Base-by-base conservation (phyloP, 2,888 invertebrate genomes). In the Pollenia labialis region DNA sequence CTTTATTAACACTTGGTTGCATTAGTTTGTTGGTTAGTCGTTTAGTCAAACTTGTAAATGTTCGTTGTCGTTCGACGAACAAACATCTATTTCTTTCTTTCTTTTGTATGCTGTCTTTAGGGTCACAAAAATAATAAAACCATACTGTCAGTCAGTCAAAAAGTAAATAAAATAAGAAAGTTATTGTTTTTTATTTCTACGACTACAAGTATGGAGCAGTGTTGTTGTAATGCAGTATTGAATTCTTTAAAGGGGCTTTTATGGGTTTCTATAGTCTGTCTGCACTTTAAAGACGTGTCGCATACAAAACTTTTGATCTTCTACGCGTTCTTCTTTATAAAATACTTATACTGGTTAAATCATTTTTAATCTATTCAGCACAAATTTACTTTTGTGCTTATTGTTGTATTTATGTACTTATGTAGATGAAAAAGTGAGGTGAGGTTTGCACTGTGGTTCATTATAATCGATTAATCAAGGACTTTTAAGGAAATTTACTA, bases 71-170 rank as follows among this genome's bases (percentile, higher is more conserved):
- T 32, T 18, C 23, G 52, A 50, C 71, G 4, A 56, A 44, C 18
- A 66, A 60, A 12, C 74, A 58, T 50, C 4, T 14, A 76, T 68
- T 68, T 54, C 18, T 76, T 42, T 54, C 18, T 76, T 42, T 32
- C 40, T 54, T 72, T 18, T 48, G 64, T 10, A 48, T 9, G n/a
- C 46, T 52, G 32, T 42, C 50, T 48, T 60, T 71, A 54, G 76
- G 85, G 72, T 77, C 77, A 72, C 66, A 68, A 81, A 81, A 76
- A 62, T 68, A 85, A 82, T 62, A 77, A 85, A 79, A 80, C 64
- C 75, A 75, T 64, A 81, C 72, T 85, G 85, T 81, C 62, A 64
- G 52, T 72, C 68, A 83, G 80, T 80, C 75, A 71, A 77, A 86
- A 75, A 32, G 32, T 56, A 79, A 75, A 86, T 75, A 80, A 86